Conservation (phyloP, 2,888 invertebrate species). For the Euplexia lucipara region DNA sequence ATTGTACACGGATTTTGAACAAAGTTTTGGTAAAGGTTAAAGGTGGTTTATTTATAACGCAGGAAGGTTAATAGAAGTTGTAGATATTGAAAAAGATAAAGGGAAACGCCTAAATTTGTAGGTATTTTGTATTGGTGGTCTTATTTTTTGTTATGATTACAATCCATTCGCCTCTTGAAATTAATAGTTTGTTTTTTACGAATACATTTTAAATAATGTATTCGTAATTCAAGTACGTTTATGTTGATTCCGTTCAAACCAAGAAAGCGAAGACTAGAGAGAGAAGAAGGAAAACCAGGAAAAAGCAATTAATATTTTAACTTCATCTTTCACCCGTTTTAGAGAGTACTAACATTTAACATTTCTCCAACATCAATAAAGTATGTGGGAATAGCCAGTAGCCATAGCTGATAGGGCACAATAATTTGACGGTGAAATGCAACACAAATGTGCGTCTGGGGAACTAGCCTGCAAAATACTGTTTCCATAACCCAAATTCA, state of each 20-base stretch:
- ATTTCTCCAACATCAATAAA: conserved; percentile 21
- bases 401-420: conserved; percentile 23
- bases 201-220: neutral
- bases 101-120: conserved; percentile 9
- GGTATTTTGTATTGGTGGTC: neutral
- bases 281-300: neutral
- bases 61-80: conserved; percentile 20
- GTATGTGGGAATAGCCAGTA: conserved; percentile 8
- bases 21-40: conserved; percentile 32
- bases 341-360: conserved; percentile 11
- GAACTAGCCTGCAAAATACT: conserved; percentile 47
- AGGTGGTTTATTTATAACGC: conserved; percentile 42
- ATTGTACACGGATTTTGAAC: conserved; percentile 28
- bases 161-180: neutral
- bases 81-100: conserved; percentile 37
- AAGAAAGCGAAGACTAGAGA: no score
- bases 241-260: neutral
- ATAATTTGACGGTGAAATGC: conserved; percentile 52
- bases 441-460: conserved; percentile 55
- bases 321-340: neutral
- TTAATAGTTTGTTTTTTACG: no score
- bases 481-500: conserved; percentile 61
- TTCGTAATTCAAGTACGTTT: neutral
- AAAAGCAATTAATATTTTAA: neutral
- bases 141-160: neutral